Conservation (phyloP, 2,888 invertebrate genomes). For the Apoda limacodes region DNA sequence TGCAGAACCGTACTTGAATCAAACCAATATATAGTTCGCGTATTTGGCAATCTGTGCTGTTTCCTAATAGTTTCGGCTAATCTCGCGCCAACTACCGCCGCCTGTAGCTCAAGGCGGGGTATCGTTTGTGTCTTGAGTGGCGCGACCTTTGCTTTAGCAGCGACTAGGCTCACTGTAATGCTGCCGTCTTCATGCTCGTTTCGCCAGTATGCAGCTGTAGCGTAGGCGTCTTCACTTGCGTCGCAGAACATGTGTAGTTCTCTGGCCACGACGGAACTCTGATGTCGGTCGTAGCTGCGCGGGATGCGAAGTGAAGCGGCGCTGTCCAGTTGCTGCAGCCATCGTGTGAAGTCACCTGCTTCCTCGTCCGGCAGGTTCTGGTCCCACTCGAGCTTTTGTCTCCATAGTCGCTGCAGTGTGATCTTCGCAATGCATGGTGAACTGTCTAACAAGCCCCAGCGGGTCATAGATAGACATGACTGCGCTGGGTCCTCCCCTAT, state of each 20-base stretch:
- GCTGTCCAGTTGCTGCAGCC: too few relatives aligned
- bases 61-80: constrained; percentile 11
- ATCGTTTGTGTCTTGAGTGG: constrained; percentile 11
- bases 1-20: constrained; percentile 20
- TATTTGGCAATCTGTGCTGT: constrained; percentile 8
- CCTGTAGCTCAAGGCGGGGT: constrained; percentile 16
- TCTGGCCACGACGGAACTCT: too few relatives aligned
- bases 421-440: constrained; percentile 14
- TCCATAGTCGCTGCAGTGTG: constrained; percentile 14
- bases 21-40: constrained; percentile 13
- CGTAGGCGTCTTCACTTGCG: constrained; percentile 5
- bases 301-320: too few relatives aligned
- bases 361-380: too few relatives aligned
- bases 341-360: too few relatives aligned
- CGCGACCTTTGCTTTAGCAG: constrained; percentile 12
- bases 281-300: too few relatives aligned
- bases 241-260: constrained; percentile 15
- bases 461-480: constrained; percentile 17
- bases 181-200: constrained; percentile 8
- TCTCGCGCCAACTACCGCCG: constrained; percentile 14
- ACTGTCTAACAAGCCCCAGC: constrained; percentile 13
- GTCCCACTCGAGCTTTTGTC: constrained; percentile 13
- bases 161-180: constrained; percentile 5
- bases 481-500: constrained; percentile 9
- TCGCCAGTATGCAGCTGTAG: constrained; percentile 13